phyloP scores from a whole-genome alignment of 92 coral and sea anemone species.

The Meandrina meandrites region DNA sequence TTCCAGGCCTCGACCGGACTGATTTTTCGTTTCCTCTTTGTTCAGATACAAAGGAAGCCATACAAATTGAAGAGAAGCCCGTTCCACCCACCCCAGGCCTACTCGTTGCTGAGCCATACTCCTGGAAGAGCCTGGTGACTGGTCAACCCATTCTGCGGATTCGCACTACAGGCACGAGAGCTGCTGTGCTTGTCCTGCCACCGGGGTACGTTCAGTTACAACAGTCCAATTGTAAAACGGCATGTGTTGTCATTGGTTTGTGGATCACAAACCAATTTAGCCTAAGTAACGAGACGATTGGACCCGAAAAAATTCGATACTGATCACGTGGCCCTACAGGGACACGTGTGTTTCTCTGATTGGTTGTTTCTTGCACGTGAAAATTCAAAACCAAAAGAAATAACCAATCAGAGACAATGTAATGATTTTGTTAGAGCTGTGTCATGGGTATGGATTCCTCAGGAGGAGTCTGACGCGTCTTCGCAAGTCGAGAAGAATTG shows the following conservation, averaged over 20 bases:
- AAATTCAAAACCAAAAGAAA: too few relatives aligned
- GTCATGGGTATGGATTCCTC: background rate
- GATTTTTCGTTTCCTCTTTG: background rate
- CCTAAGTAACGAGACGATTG: background rate
- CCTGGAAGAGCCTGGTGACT: slow-evolving; percentile 98
- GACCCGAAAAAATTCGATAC: background rate
- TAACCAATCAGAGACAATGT: background rate
- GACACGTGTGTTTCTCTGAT: background rate
- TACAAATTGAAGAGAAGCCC: slow-evolving; percentile 71
- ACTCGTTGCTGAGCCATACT: slow-evolving; percentile 98
- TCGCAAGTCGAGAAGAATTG: background rate
- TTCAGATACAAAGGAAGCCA: slow-evolving; percentile 51
- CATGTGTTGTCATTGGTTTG: too few relatives aligned
- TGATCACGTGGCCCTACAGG: background rate
- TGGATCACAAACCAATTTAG: background rate
- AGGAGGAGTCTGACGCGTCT: background rate
- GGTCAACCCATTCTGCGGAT: slow-evolving; percentile 97
- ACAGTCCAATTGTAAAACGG: background rate
- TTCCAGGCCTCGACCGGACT: background rate
- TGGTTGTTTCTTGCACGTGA: background rate
- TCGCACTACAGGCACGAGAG: slow-evolving; percentile 86
- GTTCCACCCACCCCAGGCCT: slow-evolving; percentile 82
- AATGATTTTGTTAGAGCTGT: background rate
- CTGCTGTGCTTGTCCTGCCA: slow-evolving; percentile 85
- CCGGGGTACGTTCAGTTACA: slow-evolving; percentile 70